phyloP scores from a whole-genome alignment of 2,113 vertebrate genomes.

The Hirundichthys speculiger region DNA sequence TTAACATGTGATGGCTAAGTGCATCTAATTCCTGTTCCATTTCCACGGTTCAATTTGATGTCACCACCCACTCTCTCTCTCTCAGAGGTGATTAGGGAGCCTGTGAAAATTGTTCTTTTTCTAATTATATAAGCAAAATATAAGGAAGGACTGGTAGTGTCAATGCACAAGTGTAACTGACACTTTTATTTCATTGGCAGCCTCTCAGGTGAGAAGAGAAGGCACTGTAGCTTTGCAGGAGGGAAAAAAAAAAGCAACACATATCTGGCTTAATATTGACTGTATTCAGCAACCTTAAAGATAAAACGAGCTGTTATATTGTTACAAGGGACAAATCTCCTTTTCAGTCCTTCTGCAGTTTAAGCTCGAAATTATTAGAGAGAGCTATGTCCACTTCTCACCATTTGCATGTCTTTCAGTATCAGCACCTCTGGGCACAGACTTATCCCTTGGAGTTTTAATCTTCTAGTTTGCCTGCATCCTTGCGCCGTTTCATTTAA shows the following conservation, averaged over 20 bases:
- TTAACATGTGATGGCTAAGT: conserved; percentile 81
- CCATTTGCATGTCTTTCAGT: conserved; percentile 72
- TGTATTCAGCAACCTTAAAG: conserved; percentile 12
- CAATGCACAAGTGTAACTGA: conserved; percentile 61
- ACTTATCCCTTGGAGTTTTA: conserved; percentile 77
- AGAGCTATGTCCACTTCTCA: conserved; percentile 57
- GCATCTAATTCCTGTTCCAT: conserved; percentile 81
- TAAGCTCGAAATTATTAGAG: conserved; percentile 37
- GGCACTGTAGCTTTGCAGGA: too few relatives aligned
- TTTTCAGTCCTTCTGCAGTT: conserved; percentile 40
- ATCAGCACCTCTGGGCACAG: conserved; percentile 68
- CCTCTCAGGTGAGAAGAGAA: conserved; percentile 36
- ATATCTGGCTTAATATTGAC: conserved; percentile 27
- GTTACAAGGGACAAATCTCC: too few relatives aligned
- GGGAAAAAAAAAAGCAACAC: conserved; percentile 2
- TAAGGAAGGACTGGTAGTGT: conserved; percentile 43
- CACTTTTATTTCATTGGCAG: conserved; percentile 58
- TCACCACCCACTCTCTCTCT: conserved; percentile 74
- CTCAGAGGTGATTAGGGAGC: conserved; percentile 72
- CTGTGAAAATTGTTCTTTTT: conserved; percentile 68
- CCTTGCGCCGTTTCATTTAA: conserved; percentile 81
- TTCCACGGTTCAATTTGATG: conserved; percentile 76
- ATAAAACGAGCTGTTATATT: conserved; percentile 42
- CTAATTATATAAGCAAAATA: conserved; percentile 71
- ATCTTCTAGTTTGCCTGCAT: conserved; percentile 76